These are phyloP conservation scores for Avahi laniger DNA, from an alignment of 2,797 vertebrate species.

Conservation along the genomic window DNA sequence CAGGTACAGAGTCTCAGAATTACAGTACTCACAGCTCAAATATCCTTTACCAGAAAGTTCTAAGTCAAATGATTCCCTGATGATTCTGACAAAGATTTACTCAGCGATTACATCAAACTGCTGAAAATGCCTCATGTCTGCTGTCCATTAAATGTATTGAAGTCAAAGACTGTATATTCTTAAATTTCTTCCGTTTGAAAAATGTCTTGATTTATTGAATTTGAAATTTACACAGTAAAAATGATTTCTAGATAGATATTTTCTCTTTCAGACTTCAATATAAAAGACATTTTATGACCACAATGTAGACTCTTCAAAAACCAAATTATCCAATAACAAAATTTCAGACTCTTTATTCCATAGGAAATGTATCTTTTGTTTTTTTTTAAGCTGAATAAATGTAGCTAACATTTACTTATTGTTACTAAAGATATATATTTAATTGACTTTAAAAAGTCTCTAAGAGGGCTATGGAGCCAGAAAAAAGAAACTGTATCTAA, in stretches of 20 bases:
- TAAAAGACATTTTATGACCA: slow-evolving; percentile 44
- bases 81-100: neutral
- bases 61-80: neutral
- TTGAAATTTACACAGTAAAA: slow-evolving; percentile 49
- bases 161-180: slow-evolving; percentile 1
- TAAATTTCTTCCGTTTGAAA: slow-evolving; percentile 47
- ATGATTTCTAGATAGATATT: neutral
- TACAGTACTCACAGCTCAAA: neutral
- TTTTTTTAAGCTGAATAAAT: neutral
- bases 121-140: slow-evolving; percentile 11
- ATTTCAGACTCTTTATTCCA: slow-evolving; percentile 46
- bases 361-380: neutral
- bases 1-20: neutral
- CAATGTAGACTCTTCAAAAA: slow-evolving; percentile 36
- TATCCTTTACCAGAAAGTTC: neutral
- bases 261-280: slow-evolving; percentile 44
- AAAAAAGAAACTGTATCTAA: neutral
- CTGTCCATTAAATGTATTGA: slow-evolving; percentile 1
- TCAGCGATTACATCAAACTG: neutral
- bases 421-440: slow-evolving; percentile 50
- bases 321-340: slow-evolving; percentile 65
- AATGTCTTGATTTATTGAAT: slow-evolving; percentile 51
- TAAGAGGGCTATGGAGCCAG: slow-evolving; percentile 30
- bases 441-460: slow-evolving; percentile 56
- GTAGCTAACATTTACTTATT: slow-evolving; percentile 10